Conservation (phyloP, 2,888 invertebrate species). For the Cephus pulcher region DNA sequence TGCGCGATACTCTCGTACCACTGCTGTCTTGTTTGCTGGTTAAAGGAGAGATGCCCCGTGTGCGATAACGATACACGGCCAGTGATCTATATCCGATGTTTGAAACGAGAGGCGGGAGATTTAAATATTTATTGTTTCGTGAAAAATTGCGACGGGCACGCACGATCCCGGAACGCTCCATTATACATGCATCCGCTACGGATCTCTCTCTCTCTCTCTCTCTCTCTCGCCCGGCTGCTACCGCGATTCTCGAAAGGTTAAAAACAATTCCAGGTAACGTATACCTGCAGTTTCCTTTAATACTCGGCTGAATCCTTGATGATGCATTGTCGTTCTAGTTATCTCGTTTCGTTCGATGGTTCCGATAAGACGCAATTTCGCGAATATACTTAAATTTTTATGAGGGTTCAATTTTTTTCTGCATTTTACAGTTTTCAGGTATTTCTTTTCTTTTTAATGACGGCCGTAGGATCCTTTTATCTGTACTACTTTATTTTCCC, state of each 20-base stretch:
- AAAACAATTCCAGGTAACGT: not conserved
- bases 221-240: not conserved
- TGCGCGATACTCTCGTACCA: not conserved
- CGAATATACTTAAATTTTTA: no score
- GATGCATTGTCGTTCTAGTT: not conserved
- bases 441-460: not conserved
- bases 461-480: not conserved
- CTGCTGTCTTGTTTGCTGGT: not conserved
- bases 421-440: no score
- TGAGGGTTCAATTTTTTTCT: no score
- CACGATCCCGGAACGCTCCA: not conserved
- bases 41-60: not conserved
- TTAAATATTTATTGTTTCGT: not conserved
- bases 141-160: not conserved
- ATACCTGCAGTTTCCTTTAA: not conserved
- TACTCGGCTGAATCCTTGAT: not conserved
- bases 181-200: not conserved
- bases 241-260: not conserved
- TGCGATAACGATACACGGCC: not conserved
- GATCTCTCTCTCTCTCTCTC: not conserved
- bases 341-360: not conserved
- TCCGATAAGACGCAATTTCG: not conserved
- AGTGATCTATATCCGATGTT: not conserved
- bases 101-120: not conserved
- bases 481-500: not conserved